Percentiles rank a stretch among this genome's conserved stretches.
phyloP scores from a whole-genome alignment of 2,888 invertebrate genomes.

The Lasioglossum pauxillum region DNA sequence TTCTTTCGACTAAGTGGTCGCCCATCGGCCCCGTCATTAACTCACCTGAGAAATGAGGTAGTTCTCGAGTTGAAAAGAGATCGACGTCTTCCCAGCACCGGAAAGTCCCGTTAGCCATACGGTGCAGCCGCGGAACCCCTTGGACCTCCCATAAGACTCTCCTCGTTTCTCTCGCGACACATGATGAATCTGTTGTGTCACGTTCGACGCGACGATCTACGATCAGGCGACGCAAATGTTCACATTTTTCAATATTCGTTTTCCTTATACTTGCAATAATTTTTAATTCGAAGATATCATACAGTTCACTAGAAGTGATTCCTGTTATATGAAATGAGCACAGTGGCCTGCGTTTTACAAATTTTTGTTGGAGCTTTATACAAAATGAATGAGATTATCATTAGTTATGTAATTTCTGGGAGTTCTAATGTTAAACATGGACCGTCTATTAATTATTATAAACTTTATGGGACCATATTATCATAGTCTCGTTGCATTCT shows the following conservation, averaged over 20 bases:
- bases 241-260: neutral
- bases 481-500: neutral
- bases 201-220: constrained; percentile 86
- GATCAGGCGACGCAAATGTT: neutral
- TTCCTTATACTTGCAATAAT: neutral
- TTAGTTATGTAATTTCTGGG: neutral
- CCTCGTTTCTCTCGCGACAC: constrained; percentile 96
- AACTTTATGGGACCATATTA: neutral
- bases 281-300: neutral
- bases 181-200: constrained; percentile 96
- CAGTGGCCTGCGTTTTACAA: neutral
- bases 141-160: constrained; percentile 92
- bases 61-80: constrained; percentile 94
- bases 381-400: neutral
- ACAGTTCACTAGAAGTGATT: neutral
- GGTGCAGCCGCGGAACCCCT: constrained; percentile 96
- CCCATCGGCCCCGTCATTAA: neutral
- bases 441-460: neutral
- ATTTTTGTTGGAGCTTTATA: neutral
- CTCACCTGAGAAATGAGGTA: constrained; percentile 89
- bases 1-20: neutral
- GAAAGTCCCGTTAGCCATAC: constrained; percentile 97
- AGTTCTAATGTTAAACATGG: neutral
- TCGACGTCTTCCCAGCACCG: constrained; percentile 99
- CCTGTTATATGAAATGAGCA: neutral